These are phyloP conservation scores for Cyrtodaria siliqua DNA, from an alignment of 2,888 invertebrate genomes.

Conservation along the genomic window DNA sequence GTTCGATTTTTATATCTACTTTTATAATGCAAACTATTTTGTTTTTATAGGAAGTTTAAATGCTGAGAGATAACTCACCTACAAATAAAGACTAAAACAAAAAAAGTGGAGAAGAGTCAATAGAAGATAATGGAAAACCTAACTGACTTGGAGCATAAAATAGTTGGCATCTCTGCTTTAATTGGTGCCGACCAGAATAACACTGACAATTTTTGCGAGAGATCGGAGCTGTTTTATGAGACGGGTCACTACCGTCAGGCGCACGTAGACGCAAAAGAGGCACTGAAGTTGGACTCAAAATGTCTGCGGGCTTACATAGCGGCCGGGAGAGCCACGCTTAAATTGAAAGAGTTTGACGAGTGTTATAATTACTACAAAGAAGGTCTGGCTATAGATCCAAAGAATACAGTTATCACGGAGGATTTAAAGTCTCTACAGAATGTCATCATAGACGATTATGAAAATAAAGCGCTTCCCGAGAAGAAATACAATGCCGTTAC, in stretches of 20 bases:
- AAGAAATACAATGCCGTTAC: constrained; percentile 74
- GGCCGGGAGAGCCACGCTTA: constrained; percentile 68
- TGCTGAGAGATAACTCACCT: too few relatives aligned
- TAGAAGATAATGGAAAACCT: constrained; percentile 15
- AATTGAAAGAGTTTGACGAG: constrained; percentile 71
- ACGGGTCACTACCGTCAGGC: constrained; percentile 57
- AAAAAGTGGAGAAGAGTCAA: too few relatives aligned
- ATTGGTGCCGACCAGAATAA: constrained; percentile 30
- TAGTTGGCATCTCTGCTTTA: constrained; percentile 27
- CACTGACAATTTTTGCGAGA: constrained; percentile 25
- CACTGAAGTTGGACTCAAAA: constrained; percentile 51
- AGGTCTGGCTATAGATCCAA: constrained; percentile 72
- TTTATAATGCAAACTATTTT: too few relatives aligned
- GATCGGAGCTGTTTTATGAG: constrained; percentile 34
- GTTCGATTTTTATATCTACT: too few relatives aligned
- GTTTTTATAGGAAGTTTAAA: too few relatives aligned
- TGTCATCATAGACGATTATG: constrained; percentile 70
- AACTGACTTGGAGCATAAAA: constrained; percentile 31
- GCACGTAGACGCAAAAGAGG: constrained; percentile 66
- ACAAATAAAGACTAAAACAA: too few relatives aligned
- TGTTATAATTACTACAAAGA: constrained; percentile 72
- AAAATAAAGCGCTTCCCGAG: constrained; percentile 56
- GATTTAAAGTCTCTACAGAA: constrained; percentile 72
- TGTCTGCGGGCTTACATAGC: constrained; percentile 56
- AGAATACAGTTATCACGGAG: constrained; percentile 64